Conservation (phyloP, 1,140 invertebrate species). For the Magallana gigas region DNA sequence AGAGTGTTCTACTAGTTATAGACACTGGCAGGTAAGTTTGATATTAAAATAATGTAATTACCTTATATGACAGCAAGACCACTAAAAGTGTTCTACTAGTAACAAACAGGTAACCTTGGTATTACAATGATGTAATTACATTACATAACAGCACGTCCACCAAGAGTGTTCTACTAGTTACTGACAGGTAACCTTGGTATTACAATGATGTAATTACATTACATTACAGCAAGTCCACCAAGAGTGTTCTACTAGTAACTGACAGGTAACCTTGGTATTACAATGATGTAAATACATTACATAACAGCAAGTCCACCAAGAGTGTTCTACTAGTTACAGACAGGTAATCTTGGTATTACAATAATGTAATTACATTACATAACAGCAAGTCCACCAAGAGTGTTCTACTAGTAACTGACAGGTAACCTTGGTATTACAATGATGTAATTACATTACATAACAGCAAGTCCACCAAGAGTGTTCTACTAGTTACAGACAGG, state of each 20-base stretch:
- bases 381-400: constrained; percentile 85
- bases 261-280: not conserved
- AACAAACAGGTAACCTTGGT: not conserved
- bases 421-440: too few species aligned
- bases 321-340: not conserved
- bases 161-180: not conserved
- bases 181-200: not conserved
- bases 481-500: not conserved
- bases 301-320: not conserved
- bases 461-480: not conserved
- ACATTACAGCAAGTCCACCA: not conserved
- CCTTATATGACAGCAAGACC: too few species aligned
- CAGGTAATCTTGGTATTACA: not conserved
- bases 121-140: not conserved
- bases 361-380: constrained; percentile 83
- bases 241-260: not conserved
- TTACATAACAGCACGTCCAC: not conserved
- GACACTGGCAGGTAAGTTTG: too few species aligned
- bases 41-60: too few species aligned
- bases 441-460: too few species aligned
- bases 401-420: not conserved
- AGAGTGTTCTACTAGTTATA: not conserved
- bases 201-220: too few species aligned
- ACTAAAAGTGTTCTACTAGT: not conserved
- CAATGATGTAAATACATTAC: too few species aligned